Base-by-base conservation (phyloP, 2,888 invertebrate species). In the Neelides folsomi region DNA sequence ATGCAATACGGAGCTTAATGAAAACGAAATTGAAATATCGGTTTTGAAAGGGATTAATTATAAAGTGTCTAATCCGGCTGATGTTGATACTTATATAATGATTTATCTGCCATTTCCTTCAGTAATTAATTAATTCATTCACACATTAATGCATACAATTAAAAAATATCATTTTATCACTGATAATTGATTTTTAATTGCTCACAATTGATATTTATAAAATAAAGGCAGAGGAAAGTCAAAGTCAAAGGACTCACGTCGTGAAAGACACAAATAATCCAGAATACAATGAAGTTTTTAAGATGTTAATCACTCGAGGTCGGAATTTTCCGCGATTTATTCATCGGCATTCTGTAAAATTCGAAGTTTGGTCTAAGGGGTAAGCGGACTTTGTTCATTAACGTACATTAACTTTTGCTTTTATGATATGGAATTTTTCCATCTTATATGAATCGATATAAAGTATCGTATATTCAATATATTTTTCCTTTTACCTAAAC, bases 281-380 rank as follows among this genome's bases (percentile, higher is more conserved):
- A 0, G 84, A 84, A 64, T 94, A 92, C 71, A 79, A 86, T 68
- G 80, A 84, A 38, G 79, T 79, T 42, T 88, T 84, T 69, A 80
- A 78, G 39, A 77, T 94, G 56, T 77, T 80, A 47, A 85, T 95
- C 52, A 82, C 84, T 63, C 77, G 94, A 40, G 79, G 83, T 1
- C 75, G 92, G 50, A 79, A 83, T 15, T 87, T 94, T 66, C 81
- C 82, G 59, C 73, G 95, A 46, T 78, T 87, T 34, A 86, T 97
- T 69, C 94, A 93, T 69, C 76, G 92, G 43, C 87, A 92, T 65
- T 79, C 80, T 1, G 73, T 95, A 57, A 97, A 97, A 69, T 79
- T 90, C 51, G 93, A 95, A 72, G 79, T 95, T 9, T 93, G 80
- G 74, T 83, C 88, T 1, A 85, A 86, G 75, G 93, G 94, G 93